Base-by-base conservation (phyloP, 2,888 invertebrate genomes). In the Callyntrura sp. region DNA sequence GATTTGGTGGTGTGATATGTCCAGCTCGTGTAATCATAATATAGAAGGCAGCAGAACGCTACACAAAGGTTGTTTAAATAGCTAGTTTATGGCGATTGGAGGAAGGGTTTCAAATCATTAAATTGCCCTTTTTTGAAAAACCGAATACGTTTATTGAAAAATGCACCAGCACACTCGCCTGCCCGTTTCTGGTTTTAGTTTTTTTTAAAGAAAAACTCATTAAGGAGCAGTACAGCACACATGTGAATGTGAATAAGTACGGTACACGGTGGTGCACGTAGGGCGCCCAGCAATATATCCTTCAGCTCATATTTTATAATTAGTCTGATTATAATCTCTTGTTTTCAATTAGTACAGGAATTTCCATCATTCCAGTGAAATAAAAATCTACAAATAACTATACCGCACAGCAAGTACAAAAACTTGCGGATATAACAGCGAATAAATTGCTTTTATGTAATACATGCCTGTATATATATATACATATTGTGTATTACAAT, bases 261-360 rank as follows among this genome's bases (percentile, higher is more conserved):
- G n/a, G n/a, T n/a, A n/a, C n/a, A n/a, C n/a, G n/a, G n/a, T n/a
- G n/a, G n/a, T n/a, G n/a, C n/a, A n/a, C n/a, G n/a, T n/a, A n/a
- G n/a, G n/a, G n/a, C n/a, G n/a, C n/a, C n/a, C n/a, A n/a, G n/a
- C n/a, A n/a, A n/a, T 8, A 5, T 55, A 25, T 79, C 35, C 20
- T 11, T 57, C 57, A 79, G 79, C 79, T 79, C 81, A 43, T 88
- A 88, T 88, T 88, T 88, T 88, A 82, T 88, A 88, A 88, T 88
- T 88, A 88, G 57, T 20, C 17, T 83, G 88, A 88, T 88, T 82
- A 76, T 12, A 23, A 88, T 88, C 88, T 79, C 12, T 57, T 51
- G 70, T 70, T 88, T 88, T 88, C 88, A 88, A 88, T 88, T 88
- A 88, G 83, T 25, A 57, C 25, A 73, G 88, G 88, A 88, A 88